These are phyloP conservation scores for Hybos culiciformis DNA, from an alignment of 2,888 invertebrate species.

Conservation along the genomic window DNA sequence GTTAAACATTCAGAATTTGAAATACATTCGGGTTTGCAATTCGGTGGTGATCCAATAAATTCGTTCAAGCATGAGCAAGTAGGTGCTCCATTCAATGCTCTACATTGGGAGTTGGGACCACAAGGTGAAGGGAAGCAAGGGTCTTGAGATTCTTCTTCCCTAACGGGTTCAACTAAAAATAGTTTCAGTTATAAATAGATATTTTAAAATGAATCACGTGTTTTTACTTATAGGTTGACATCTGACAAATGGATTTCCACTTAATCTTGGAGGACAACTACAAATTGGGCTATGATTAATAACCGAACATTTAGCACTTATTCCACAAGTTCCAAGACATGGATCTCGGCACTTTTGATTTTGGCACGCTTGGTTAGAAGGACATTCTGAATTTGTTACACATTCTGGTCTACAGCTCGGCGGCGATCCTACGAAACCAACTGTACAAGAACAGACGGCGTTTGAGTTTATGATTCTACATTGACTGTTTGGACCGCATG, in stretches of 20 bases:
- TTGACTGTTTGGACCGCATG: conserved; percentile 68
- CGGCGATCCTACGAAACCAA: conserved; percentile 58
- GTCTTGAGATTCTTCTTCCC: conserved; percentile 38
- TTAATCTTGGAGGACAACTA: conserved; percentile 50
- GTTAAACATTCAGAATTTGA: conserved; percentile 63
- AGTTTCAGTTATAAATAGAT: too few species aligned
- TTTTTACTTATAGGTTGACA: conserved; percentile 43
- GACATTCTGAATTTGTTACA: conserved; percentile 59
- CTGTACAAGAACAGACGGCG: conserved; percentile 56
- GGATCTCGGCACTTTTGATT: conserved; percentile 71
- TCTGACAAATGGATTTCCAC: conserved; percentile 63
- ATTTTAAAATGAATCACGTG: too few species aligned
- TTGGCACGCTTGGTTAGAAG: conserved; percentile 57
- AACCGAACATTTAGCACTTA: conserved; percentile 58
- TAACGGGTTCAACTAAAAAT: conserved; percentile 38
- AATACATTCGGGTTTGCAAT: conserved; percentile 67
- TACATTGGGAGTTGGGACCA: conserved; percentile 62
- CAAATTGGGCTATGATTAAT: conserved; percentile 72
- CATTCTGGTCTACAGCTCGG: conserved; percentile 69
- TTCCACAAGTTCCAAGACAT: conserved; percentile 68
- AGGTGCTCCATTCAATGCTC: conserved; percentile 49
- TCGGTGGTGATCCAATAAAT: conserved; percentile 56
- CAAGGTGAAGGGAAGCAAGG: conserved; percentile 71
- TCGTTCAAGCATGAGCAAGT: conserved; percentile 60
- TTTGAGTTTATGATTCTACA: conserved; percentile 60